Evolutionary conservation across 2,888 invertebrate genomes (phyloP), one percentile per base, ranked within the genome.

Genomic region (Meliscaeva auricollis): DNA sequence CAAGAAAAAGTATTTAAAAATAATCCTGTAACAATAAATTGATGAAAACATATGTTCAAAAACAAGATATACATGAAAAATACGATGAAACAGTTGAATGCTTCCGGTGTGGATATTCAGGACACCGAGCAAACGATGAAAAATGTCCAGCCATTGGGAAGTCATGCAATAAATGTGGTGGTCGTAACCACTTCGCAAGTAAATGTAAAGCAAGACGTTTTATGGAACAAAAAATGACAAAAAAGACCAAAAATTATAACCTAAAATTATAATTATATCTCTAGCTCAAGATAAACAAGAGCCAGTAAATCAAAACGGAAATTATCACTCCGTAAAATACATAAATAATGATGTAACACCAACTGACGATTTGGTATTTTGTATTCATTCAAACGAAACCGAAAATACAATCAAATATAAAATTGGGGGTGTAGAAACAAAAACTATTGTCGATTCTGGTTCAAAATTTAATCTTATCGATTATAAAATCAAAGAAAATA

Each of bases 381-480:
- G 41, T 44, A 44, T 44, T 44, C 13, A 44, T 44, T 44, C 41
- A 44, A 44, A 44, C 41, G n/a, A 44, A 13, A n/a, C 41, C n/a
- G 41, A 44, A 44, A 44, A 44, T 44, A 44, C 41, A 44, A 44
- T 44, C 6, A 44, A 44, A 3, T 44, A 6, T n/a, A 44, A 44
- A n/a, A 44, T 44, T 44, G 41, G 41, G 41, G 41, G 41, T n/a
- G n/a, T 44, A 44, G 41, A 44, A 44, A 44, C 41, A 44, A 44
- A 6, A 8, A 9, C 38, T 38, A 9, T 38, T 38, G 38, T 26
- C 17, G 46, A 46, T 46, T 46, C 46, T 46, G 38, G 38, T 38
- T 38, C 38, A 38, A 38, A 38, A 15, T 15, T 46, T 17, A 46
- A 17, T 15, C 46, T 46, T 15, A 17, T 46, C 9, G 15, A 46